Base-by-base conservation (phyloP, 2,797 vertebrate genomes). In the Adelosebastes latens region DNA sequence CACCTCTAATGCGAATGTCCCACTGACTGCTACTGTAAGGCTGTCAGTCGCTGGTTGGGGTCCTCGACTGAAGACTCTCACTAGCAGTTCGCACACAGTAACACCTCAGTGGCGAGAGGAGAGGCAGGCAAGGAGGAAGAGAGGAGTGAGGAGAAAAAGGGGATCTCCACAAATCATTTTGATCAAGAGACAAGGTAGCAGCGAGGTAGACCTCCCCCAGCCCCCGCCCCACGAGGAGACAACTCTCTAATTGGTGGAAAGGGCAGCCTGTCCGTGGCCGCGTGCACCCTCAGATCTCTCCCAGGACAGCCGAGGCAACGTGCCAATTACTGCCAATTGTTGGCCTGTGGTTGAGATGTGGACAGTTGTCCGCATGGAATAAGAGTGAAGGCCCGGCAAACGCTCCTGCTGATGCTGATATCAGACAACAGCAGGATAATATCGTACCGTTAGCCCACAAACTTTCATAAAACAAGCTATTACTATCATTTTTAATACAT, bases 261-360 rank as follows among this genome's bases (percentile, higher is more conserved):
- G 94, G 95, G 95, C 94, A 95, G 93, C 90, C 92, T 90, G 93
- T 94, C 94, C 89, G 91, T 91, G 93, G 92, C 93, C 83, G 72
- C 58, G 64, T 81, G 87, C 86, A 72, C 92, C 90, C 93, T 95
- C 92, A 94, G 93, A 95, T 94, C 95, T 96, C 95, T 96, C 96
- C 83, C 82, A 95, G 95, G 96, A 95, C 92, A 92, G 93, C 86
- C 92, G 22, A 92, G 92, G 92, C 94, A 95, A 95, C 86, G 87
- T 92, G 92, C 95, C 95, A 96, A 96, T 96, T 96, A 96, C 93
- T 95, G 93, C 95, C 96, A 96, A 96, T 96, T 96, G 95, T 93
- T 92, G 93, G 89, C 86, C 91, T 81, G 87, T 91, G 94, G 92
- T 94, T 96, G 95, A 96, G 94, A 95, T 95, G 94, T 95, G 95